Base-by-base conservation (phyloP, 2,888 invertebrate species). In the Nezara viridula region DNA sequence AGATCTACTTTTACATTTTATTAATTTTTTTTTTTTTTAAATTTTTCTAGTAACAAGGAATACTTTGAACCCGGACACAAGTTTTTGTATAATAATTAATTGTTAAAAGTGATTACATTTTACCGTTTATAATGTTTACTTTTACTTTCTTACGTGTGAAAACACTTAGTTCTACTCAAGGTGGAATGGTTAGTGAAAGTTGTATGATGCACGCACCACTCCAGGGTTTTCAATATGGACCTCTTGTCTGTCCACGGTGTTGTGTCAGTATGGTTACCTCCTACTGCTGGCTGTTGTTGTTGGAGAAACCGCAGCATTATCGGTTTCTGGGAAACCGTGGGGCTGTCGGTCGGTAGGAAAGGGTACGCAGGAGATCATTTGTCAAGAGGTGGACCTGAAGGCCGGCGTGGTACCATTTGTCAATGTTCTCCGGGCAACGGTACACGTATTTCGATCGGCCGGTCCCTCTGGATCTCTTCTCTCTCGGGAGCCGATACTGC, bases 271-370 rank as follows among this genome's bases (percentile, higher is more conserved):
- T 32, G 14, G 77, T 6, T 40, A 2, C 77, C 44, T 10, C 77
- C 77, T 6, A 24, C 77, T 14, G 44, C 9, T 12, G 6, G 37
- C 37, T 40, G 77, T 77, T 77, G 37, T 19, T 77, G 77, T 24
- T 77, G n/a, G 81, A 81, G 81, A 81, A 81, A 81, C 81, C 81
- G 81, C 81, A 81, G n/a, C 81, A 81, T 81, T 81, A 81, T 44
- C 81, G 24, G 81, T 81, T 81, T 81, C 81, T 81, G 3, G 81
- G 81, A 81, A 81, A 81, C 44, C 2, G 44, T 5, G 12, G 44
- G 9, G n/a, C 24, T 24, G 44, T 24, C 81, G 81, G 81, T 81
- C 44, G 81, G 81, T n/a, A 81, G 81, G 81, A 81, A 81, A 81
- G 81, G 81, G 81, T 81, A 81, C 44, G 19, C 10, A n/a, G 44